phyloP scores from a whole-genome alignment of 2,888 invertebrate genomes.

The Corythucha ciliata region DNA sequence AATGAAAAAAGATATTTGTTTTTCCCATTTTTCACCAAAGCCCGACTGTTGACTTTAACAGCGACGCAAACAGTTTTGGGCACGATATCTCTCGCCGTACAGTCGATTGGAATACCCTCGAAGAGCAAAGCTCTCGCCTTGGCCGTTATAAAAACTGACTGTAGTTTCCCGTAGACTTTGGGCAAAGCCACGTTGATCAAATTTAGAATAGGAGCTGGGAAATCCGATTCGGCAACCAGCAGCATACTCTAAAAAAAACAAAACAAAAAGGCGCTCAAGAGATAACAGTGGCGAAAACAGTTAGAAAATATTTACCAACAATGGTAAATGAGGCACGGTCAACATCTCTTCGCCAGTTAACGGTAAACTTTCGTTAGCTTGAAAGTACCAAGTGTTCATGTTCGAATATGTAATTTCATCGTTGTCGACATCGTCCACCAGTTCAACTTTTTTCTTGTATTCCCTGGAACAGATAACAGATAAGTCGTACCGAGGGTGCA shows the following conservation, averaged over 20 bases:
- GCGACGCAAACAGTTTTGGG: slow-evolving; percentile 63
- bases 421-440: slow-evolving; percentile 59
- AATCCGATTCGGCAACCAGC: slow-evolving; percentile 50
- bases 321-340: slow-evolving; percentile 58
- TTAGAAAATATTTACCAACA: slow-evolving; percentile 50
- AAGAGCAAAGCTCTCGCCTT: slow-evolving; percentile 65
- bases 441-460: slow-evolving; percentile 69
- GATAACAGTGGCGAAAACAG: too few species aligned
- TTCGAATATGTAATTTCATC: slow-evolving; percentile 65
- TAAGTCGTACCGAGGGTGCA: too few species aligned
- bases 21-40: slow-evolving; percentile 50
- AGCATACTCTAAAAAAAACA: slow-evolving; percentile 46
- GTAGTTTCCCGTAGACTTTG: slow-evolving; percentile 57
- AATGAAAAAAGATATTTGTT: slow-evolving; percentile 61
- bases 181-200: slow-evolving; percentile 60
- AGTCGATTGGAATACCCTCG: slow-evolving; percentile 61
- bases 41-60: slow-evolving; percentile 54
- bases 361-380: slow-evolving; percentile 40
- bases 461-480: slow-evolving; percentile 50
- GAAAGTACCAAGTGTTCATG: slow-evolving; percentile 58
- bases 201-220: slow-evolving; percentile 55
- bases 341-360: slow-evolving; percentile 64
- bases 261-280: slow-evolving; percentile 1
- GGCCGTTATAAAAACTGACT: slow-evolving; percentile 52
- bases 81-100: slow-evolving; percentile 63